Percentiles rank a stretch among this genome's conserved stretches.
Conservation (phyloP, 2,888 invertebrate genomes). For the Sinotaia quadrata region DNA sequence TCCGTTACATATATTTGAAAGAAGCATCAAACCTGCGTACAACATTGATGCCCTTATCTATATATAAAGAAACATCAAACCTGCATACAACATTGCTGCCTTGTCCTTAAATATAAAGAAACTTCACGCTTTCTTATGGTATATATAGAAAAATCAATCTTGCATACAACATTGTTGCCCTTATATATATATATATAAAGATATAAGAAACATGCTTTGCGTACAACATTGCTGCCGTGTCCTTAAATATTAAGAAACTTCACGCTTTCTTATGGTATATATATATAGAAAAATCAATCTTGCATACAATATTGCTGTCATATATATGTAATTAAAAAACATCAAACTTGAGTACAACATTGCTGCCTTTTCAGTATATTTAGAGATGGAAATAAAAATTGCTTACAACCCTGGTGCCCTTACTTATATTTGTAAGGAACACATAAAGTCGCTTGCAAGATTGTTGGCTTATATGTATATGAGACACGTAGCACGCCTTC, state of each 20-base stretch:
- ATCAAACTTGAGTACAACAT: not conserved
- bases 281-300: not conserved
- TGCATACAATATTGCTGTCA: not conserved
- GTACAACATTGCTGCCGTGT: too few species aligned
- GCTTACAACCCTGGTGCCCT: too few species aligned
- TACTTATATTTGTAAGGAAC: too few species aligned
- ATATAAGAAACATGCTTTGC: not conserved
- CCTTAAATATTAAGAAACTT: not conserved
- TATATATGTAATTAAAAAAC: not conserved
- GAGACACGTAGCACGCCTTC: too few species aligned
- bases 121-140: not conserved
- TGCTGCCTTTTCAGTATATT: too few species aligned
- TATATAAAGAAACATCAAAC: not conserved
- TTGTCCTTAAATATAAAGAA: not conserved
- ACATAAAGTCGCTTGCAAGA: too few species aligned
- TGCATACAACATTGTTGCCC: not conserved
- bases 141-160: not conserved
- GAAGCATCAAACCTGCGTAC: not conserved
- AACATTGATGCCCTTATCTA: not conserved
- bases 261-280: not conserved
- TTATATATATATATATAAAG: not conserved
- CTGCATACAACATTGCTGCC: too few species aligned
- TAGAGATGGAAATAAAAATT: too few species aligned
- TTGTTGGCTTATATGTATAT: too few species aligned
- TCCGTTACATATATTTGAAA: too few species aligned